These are phyloP conservation scores for Theonella swinhoei DNA, from an alignment of 37 sponge, comb jelly and placozoan species.

Conservation along the genomic window DNA sequence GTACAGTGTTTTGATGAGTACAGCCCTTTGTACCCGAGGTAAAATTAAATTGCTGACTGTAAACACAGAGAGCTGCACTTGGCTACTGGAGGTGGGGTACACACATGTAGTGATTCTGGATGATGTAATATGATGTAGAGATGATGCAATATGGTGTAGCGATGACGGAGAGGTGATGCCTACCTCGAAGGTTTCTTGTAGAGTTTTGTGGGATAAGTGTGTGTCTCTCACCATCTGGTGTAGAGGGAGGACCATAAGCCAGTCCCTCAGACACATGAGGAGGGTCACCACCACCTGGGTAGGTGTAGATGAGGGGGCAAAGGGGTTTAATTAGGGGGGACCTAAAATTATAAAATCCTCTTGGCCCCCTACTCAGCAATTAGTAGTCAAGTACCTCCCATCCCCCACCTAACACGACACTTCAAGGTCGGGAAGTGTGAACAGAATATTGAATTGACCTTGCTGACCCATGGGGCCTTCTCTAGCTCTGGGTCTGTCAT, in stretches of 20 bases:
- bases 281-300: constrained; percentile 48
- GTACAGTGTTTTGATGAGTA: too few species aligned
- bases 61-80: too few species aligned
- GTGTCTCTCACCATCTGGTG: neutral
- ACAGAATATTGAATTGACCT: neutral
- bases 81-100: too few species aligned
- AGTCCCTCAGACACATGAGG: constrained; percentile 72
- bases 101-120: too few species aligned
- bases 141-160: too few species aligned
- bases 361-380: too few species aligned
- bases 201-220: neutral
- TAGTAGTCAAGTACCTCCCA: too few species aligned
- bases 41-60: too few species aligned
- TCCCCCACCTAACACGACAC: neutral
- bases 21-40: too few species aligned
- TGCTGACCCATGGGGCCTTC: neutral
- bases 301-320: neutral
- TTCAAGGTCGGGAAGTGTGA: too few species aligned
- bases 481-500: constrained; percentile 10
- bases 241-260: constrained; percentile 62
- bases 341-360: neutral
- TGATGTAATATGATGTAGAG: too few species aligned
- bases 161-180: too few species aligned
- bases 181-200: constrained; percentile 37
- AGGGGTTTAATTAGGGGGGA: neutral